Conservation (phyloP, 2,797 vertebrate species). For the Synanceia verrucosa region DNA sequence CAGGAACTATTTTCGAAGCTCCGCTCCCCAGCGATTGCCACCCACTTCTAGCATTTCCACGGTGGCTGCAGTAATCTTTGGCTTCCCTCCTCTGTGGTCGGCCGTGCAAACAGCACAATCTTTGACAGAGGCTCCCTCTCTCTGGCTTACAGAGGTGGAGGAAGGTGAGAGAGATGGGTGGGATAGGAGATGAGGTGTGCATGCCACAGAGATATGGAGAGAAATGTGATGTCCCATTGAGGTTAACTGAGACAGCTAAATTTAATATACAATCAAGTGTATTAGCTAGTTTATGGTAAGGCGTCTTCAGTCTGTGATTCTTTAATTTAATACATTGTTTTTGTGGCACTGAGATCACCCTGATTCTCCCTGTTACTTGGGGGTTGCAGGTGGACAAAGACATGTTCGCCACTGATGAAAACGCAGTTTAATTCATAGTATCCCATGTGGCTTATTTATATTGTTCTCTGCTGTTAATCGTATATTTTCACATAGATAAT, state of each 20-base stretch:
- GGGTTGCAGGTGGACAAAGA: no score
- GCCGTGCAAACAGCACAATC: slow-evolving; percentile 56
- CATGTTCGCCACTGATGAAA: no score
- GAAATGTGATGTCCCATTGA: slow-evolving; percentile 2
- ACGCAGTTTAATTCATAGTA: no score
- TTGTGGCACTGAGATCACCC: not conserved
- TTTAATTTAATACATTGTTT: no score
- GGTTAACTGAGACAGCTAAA: not conserved
- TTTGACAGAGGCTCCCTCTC: slow-evolving; percentile 55
- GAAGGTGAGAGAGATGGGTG: slow-evolving; percentile 40
- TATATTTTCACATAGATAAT: no score
- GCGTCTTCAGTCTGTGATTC: not conserved
- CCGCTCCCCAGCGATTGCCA: slow-evolving; percentile 61
- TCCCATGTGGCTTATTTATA: no score
- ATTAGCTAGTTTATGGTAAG: not conserved
- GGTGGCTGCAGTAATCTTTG: slow-evolving; percentile 69
- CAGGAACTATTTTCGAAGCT: slow-evolving; percentile 41
- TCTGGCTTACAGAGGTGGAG: slow-evolving; percentile 38
- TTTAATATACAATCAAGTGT: slow-evolving; percentile 17
- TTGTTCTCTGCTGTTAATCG: no score
- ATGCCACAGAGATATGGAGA: not conserved
- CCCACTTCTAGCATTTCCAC: slow-evolving; percentile 70
- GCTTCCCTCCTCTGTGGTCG: slow-evolving; percentile 57
- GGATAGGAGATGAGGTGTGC: not conserved
- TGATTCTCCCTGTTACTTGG: no score